Percentiles rank a stretch among this genome's conserved stretches.
These are phyloP conservation scores for Ophion slaviceki DNA, from an alignment of 2,888 invertebrate species.

Conservation along the genomic window DNA sequence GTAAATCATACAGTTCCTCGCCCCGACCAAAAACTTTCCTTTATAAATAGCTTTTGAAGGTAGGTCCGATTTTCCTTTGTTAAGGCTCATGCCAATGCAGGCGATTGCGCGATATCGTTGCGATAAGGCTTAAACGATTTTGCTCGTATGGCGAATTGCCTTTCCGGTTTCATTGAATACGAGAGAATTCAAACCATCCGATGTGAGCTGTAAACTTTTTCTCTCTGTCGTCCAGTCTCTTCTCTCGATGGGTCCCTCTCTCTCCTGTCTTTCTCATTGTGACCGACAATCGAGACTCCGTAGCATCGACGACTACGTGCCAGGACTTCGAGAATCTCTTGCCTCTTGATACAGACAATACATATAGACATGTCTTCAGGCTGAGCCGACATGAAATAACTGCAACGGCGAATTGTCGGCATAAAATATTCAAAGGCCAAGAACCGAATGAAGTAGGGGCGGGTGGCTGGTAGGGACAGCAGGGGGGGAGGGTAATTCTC, in stretches of 20 bases:
- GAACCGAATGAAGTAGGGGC: conserved; percentile 61
- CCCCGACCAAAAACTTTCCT: too few species aligned
- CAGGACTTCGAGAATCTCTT: conserved; percentile 76
- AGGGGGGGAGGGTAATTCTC: conserved; percentile 28
- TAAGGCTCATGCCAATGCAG: background rate
- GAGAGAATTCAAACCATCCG: conserved; percentile 39
- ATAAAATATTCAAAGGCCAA: conserved; percentile 80
- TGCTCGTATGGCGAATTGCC: conserved; percentile 32
- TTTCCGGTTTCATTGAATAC: conserved; percentile 42
- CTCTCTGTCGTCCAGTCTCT: background rate
- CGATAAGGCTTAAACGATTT: conserved; percentile 10
- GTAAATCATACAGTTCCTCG: too few species aligned
- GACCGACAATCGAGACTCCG: conserved; percentile 76
- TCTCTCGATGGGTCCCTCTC: background rate
- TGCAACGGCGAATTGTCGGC: conserved; percentile 81
- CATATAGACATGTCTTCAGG: conserved; percentile 49
- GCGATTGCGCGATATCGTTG: background rate
- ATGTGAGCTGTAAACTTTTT: conserved; percentile 11
- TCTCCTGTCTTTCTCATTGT: conserved; percentile 61
- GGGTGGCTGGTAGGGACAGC: background rate
- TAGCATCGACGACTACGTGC: conserved; percentile 75
- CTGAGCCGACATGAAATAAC: conserved; percentile 79
- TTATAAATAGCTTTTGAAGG: too few species aligned
- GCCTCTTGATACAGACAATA: conserved; percentile 45
- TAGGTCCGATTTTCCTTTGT: background rate